Percentiles rank a stretch among this genome's conserved stretches.
Conservation (phyloP, 2,113 vertebrate species). For the Asarcornis scutulata region DNA sequence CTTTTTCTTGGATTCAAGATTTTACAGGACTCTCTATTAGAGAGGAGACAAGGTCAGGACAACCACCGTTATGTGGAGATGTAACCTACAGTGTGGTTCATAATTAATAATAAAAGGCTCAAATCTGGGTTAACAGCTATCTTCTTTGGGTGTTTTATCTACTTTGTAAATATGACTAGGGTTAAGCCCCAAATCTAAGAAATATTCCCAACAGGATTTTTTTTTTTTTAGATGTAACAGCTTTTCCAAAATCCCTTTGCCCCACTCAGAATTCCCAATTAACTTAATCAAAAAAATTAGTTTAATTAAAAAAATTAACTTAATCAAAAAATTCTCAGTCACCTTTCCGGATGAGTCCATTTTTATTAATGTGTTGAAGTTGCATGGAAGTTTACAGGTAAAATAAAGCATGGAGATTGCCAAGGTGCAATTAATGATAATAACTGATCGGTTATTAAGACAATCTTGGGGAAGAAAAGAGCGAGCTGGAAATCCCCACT, state of each 20-base stretch:
- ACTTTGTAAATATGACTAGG: neutral
- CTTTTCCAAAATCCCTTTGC: neutral
- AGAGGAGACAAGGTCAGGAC: neutral
- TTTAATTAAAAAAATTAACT: neutral
- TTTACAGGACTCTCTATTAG: neutral
- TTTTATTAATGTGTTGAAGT: neutral
- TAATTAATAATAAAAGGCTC: neutral
- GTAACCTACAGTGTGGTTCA: neutral
- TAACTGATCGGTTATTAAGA: neutral
- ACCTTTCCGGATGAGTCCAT: neutral
- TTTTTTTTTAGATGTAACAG: neutral
- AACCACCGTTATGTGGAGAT: neutral
- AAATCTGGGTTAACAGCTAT: neutral
- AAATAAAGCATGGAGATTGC: neutral
- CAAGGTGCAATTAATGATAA: neutral
- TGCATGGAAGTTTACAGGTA: neutral
- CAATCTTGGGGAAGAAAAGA: neutral
- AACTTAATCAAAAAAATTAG: neutral
- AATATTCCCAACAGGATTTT: neutral
- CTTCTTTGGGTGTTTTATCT: neutral
- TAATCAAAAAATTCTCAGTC: neutral
- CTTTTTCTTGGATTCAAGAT: neutral
- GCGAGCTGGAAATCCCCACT: neutral
- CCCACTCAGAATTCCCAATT: neutral
- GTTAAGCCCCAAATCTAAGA: neutral